These are phyloP conservation scores for Lasaia peninsularis DNA, from an alignment of 1,140 invertebrate species.

Conservation along the genomic window DNA sequence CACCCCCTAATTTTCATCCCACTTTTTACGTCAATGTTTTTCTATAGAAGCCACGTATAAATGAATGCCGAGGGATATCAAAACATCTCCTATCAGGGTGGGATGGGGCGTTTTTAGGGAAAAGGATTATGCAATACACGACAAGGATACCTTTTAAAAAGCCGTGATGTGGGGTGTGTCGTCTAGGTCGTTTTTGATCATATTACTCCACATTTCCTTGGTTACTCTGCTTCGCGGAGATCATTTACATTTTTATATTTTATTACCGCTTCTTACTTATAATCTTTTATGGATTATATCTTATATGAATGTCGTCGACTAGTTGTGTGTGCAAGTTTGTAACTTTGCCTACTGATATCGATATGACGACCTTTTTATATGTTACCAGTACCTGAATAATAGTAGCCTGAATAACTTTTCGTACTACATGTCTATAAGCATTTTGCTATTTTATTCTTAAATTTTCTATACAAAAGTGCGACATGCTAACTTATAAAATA, in stretches of 20 bases:
- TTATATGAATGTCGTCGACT: too few species aligned
- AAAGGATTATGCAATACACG: slow-evolving; percentile 57
- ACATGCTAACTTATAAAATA: too few species aligned
- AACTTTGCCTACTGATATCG: too few species aligned
- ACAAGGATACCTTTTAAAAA: slow-evolving; percentile 42
- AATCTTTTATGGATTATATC: too few species aligned
- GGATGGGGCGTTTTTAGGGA: slow-evolving; percentile 51
- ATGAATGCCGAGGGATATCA: slow-evolving; percentile 67
- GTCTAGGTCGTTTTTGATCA: slow-evolving; percentile 36
- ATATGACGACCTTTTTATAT: too few species aligned
- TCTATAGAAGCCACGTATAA: slow-evolving; percentile 65
- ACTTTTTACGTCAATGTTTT: slow-evolving; percentile 76
- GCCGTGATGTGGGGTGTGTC: slow-evolving; percentile 39
- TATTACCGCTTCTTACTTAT: neutral
- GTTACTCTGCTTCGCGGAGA: neutral
- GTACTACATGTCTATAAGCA: too few species aligned
- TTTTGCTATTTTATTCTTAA: too few species aligned
- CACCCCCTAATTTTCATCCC: slow-evolving; percentile 56
- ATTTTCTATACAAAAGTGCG: too few species aligned
- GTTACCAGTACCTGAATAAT: too few species aligned
- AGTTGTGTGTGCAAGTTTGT: too few species aligned
- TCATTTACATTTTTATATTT: slow-evolving; percentile 9
- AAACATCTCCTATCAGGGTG: slow-evolving; percentile 63
- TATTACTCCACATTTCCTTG: slow-evolving; percentile 5
- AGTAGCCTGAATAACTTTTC: too few species aligned